These are phyloP conservation scores for Syngnathus rostellatus DNA, from an alignment of 2,797 vertebrate species.

Conservation along the genomic window DNA sequence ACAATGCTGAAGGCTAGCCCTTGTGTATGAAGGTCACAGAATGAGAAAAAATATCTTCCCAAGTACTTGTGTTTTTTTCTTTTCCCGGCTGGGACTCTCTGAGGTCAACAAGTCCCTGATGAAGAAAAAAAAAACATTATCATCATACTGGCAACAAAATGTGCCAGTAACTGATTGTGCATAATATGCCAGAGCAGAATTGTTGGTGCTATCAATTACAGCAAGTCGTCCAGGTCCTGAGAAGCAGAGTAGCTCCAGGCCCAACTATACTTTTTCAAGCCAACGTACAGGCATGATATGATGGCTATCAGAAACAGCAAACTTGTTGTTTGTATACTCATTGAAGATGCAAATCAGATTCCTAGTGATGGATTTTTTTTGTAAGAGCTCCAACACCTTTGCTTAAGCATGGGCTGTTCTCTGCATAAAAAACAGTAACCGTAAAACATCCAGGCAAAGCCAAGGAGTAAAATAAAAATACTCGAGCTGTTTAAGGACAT, in stretches of 20 bases:
- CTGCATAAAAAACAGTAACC: background rate
- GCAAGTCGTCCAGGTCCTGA: too few relatives aligned
- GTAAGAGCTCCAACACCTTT: background rate
- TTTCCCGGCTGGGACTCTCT: background rate
- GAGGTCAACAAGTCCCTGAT: slow-evolving; percentile 2
- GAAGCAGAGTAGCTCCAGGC: too few relatives aligned
- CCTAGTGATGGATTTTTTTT: background rate
- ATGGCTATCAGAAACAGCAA: background rate
- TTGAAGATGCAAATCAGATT: background rate
- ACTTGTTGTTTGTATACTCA: background rate
- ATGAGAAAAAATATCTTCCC: background rate
- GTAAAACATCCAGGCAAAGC: background rate
- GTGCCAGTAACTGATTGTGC: too few relatives aligned
- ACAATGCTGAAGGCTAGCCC: background rate
- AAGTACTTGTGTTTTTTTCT: background rate
- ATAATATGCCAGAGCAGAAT: too few relatives aligned
- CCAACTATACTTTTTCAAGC: background rate
- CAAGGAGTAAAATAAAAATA: background rate
- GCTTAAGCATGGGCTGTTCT: background rate
- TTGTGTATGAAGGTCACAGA: background rate
- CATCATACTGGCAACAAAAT: background rate
- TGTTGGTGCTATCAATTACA: too few relatives aligned
- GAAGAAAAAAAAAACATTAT: background rate
- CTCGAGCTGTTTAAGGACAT: background rate
- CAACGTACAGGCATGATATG: background rate